These are phyloP conservation scores for Ptychochromis oligacanthus DNA, from an alignment of 2,113 vertebrate species.

Conservation along the genomic window DNA sequence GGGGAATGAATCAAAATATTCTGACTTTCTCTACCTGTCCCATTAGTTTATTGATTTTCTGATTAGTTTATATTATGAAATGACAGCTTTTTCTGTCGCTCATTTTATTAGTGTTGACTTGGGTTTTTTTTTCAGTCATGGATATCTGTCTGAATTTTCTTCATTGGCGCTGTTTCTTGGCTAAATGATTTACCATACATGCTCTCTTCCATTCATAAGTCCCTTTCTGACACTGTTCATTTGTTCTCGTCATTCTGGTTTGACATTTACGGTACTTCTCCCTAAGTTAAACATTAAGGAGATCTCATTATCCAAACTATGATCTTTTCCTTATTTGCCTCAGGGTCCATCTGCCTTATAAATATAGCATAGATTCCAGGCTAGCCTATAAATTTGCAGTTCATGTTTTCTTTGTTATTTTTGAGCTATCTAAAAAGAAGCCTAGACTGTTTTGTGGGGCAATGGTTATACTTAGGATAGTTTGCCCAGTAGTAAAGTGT, in stretches of 20 bases:
- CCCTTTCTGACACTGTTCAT: constrained; percentile 46
- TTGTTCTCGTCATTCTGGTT: constrained; percentile 63
- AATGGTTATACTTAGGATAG: constrained; percentile 75
- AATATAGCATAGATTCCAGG: constrained; percentile 32
- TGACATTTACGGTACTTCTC: constrained; percentile 63
- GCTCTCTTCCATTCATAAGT: constrained; percentile 45
- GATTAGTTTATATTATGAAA: constrained; percentile 33
- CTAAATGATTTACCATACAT: constrained; percentile 38
- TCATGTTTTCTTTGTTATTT: constrained; percentile 70
- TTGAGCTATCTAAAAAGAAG: constrained; percentile 58
- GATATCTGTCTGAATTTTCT: constrained; percentile 16
- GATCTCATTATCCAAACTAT: constrained; percentile 62
- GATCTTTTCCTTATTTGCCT: constrained; percentile 45
- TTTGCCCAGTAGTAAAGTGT: constrained; percentile 76
- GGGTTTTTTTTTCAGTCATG: constrained; percentile 27
- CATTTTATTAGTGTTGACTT: constrained; percentile 51
- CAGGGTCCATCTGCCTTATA: constrained; percentile 26
- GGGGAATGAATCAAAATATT: constrained; percentile 31
- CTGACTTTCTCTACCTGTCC: constrained; percentile 20
- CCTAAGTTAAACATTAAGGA: constrained; percentile 73
- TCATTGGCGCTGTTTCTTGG: constrained; percentile 22
- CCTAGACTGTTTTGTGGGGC: constrained; percentile 48
- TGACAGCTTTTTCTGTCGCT: constrained; percentile 21
- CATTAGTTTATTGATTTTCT: constrained; percentile 45
- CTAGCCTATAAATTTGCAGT: constrained; percentile 46